A percentile compares a stretch with the other conserved stretches of the same genome.
These are phyloP conservation scores for Nanorana parkeri DNA, from an alignment of 2,113 vertebrate species.

Conservation along the genomic window DNA sequence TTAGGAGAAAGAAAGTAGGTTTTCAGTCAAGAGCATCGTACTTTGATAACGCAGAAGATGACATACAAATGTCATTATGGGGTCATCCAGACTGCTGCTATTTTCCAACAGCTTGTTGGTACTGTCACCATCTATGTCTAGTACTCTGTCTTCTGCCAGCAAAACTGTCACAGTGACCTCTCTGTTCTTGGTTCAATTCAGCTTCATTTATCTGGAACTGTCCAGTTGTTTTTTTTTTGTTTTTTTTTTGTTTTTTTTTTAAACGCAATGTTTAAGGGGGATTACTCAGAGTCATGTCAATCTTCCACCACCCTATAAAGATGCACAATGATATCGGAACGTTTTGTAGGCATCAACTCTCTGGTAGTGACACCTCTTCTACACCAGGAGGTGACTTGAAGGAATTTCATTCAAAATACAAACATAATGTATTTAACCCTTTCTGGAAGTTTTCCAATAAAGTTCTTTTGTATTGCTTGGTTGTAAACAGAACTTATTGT, in stretches of 20 bases:
- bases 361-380: conserved; percentile 25
- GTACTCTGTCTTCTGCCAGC: conserved; percentile 7
- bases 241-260: too few species aligned
- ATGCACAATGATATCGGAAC: conserved; percentile 32
- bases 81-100: conserved; percentile 18
- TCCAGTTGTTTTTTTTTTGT: neutral
- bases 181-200: neutral
- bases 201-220: neutral
- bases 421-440: conserved; percentile 53
- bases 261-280: neutral
- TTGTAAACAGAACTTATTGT: conserved; percentile 54
- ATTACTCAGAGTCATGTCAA: conserved; percentile 8
- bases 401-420: conserved; percentile 30
- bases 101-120: conserved; percentile 21
- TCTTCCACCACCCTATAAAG: conserved; percentile 7
- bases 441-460: conserved; percentile 49
- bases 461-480: conserved; percentile 56
- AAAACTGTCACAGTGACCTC: neutral
- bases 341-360: conserved; percentile 22
- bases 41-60: neutral
- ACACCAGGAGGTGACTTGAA: conserved; percentile 9
- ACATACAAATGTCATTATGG: neutral
- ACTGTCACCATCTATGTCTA: conserved; percentile 1
- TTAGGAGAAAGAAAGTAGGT: conserved; percentile 7
- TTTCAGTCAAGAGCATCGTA: neutral